Conservation (phyloP, 2,797 vertebrate genomes). For the Anolis apletophallus region DNA sequence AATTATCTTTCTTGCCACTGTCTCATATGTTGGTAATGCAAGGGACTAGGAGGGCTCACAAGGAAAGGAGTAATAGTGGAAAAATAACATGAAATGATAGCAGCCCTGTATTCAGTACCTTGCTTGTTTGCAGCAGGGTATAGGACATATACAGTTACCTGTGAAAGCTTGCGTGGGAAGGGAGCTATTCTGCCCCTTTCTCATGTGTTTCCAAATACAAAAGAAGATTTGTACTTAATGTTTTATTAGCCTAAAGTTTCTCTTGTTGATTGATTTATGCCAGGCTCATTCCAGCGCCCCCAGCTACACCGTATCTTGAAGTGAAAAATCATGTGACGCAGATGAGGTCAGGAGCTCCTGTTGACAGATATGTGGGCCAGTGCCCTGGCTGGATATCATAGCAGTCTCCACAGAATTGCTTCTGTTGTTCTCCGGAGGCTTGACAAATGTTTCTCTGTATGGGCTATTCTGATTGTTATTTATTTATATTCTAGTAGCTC, state of each 20-base stretch:
- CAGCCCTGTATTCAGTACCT: neutral
- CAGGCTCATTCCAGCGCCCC: conserved; percentile 2
- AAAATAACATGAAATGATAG: neutral
- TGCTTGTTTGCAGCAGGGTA: neutral
- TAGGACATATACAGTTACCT: too few relatives aligned
- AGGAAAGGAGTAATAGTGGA: neutral
- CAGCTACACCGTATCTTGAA: conserved; percentile 12
- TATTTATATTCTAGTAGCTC: neutral
- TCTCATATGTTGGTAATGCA: neutral
- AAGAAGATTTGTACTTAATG: fast-evolving
- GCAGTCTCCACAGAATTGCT: conserved; percentile 19
- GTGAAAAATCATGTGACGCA: neutral
- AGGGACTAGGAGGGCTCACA: too few relatives aligned
- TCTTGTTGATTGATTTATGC: conserved; percentile 26
- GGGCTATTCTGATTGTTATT: conserved; percentile 1
- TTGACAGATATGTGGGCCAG: conserved; percentile 8
- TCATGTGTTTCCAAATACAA: neutral
- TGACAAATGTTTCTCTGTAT: conserved; percentile 19
- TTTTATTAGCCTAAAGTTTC: conserved; percentile 37
- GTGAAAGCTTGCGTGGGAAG: neutral
- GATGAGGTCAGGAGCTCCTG: conserved; percentile 28
- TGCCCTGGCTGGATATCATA: conserved; percentile 25
- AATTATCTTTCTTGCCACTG: neutral
- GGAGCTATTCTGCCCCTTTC: neutral
- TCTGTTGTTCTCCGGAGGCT: conserved; percentile 15